Percentiles rank a stretch among this genome's conserved stretches.
Evolutionary conservation across 2,797 vertebrate species (phyloP).

Genomic region (Typhlichthys eigenmanni): DNA sequence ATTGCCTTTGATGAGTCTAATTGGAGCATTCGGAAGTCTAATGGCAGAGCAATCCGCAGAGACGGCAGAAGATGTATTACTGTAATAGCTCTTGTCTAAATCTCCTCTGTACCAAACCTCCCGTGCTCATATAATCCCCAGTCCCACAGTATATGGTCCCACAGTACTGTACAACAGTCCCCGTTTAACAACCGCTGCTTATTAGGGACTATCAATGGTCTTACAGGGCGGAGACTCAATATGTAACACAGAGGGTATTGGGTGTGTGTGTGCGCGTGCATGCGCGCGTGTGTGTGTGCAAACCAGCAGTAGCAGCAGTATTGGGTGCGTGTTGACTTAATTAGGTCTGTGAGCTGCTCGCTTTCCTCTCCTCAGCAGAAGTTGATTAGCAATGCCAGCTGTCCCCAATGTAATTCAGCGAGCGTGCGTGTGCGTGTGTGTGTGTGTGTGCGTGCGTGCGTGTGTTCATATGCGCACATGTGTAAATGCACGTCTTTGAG

Average conservation of each 20-base stretch:
- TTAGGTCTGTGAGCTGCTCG: constrained; percentile 79
- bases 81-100: constrained; percentile 64
- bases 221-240: constrained; percentile 30
- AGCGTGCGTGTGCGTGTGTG: constrained; percentile 11
- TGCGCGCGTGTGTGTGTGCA: constrained; percentile 51
- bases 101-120: constrained; percentile 63
- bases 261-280: constrained; percentile 16
- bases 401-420: constrained; percentile 80
- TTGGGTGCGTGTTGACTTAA: constrained; percentile 83
- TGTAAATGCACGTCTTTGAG: neutral
- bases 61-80: constrained; percentile 70
- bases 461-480: neutral
- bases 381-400: constrained; percentile 85
- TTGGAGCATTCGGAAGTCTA: constrained; percentile 78
- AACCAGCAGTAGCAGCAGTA: constrained; percentile 72
- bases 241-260: constrained; percentile 1
- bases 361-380: constrained; percentile 83
- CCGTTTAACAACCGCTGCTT: constrained; percentile 19
- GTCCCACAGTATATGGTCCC: constrained; percentile 37
- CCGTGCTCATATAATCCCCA: constrained; percentile 10
- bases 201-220: constrained; percentile 45
- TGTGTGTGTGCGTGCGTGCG: constrained; percentile 4
- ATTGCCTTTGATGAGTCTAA: constrained; percentile 79
- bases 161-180: constrained; percentile 19
- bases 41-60: constrained; percentile 74